Conservation (phyloP, 2,888 invertebrate genomes). For the Periphyllus acericola region DNA sequence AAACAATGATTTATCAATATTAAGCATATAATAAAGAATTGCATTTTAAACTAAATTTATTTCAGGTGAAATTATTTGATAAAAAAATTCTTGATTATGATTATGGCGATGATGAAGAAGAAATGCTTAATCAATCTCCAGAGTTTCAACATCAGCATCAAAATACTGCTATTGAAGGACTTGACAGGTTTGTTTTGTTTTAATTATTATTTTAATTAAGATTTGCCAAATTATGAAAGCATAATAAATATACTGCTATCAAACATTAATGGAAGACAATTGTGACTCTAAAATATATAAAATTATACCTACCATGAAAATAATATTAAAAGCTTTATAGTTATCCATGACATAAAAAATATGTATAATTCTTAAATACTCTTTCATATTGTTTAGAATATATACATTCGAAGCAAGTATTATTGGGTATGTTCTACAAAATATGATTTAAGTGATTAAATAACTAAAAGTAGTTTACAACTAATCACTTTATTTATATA, state of each 20-base stretch:
- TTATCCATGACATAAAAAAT: slow-evolving; percentile 4
- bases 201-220: not conserved
- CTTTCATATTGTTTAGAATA: not conserved
- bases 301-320: slow-evolving; percentile 20
- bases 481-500: not conserved
- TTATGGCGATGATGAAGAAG: slow-evolving; percentile 92
- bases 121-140: slow-evolving; percentile 68
- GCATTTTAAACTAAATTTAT: slow-evolving; percentile 16
- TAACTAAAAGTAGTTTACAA: not conserved
- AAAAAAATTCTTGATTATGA: slow-evolving; percentile 89
- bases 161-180: slow-evolving; percentile 45
- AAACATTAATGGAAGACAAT: not conserved
- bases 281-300: not conserved
- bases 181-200: slow-evolving; percentile 53
- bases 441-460: not conserved
- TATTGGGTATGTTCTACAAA: not conserved
- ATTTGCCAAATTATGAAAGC: not conserved
- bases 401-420: not conserved
- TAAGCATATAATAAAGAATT: slow-evolving; percentile 62
- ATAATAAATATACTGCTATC: not conserved
- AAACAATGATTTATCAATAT: not conserved
- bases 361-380: not conserved
- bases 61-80: slow-evolving; percentile 76
- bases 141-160: slow-evolving; percentile 49
- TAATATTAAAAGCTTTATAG: slow-evolving; percentile 30